Evolutionary conservation across 2,113 vertebrate genomes (phyloP), one percentile per base, ranked within the genome.

Genomic region (Bostrychus sinensis): DNA sequence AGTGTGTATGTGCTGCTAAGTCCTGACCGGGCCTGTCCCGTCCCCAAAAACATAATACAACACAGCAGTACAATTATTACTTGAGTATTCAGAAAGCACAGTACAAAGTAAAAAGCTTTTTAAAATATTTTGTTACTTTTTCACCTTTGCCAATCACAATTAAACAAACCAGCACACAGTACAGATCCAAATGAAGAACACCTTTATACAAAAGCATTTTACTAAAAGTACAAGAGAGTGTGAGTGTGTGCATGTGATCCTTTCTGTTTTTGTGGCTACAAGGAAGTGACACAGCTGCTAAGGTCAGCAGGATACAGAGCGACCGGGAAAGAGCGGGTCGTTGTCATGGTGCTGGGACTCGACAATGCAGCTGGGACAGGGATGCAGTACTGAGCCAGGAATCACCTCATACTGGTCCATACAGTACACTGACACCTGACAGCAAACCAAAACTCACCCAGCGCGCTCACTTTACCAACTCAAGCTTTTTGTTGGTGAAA

Each of bases 251-350:
- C 60, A 45, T 58, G 82, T 30, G 75, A 76, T 80, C 80, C 66
- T 70, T 79, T 87, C 82, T 77, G 77, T 63, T 86, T 86, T 85
- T 86, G 81, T 89, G 82, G 80, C 72, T 72, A 63, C 48, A 66
- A 91, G 90, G 91, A 91, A 91, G 86, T 89, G 82, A 86, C 90
- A 89, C 90, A 91, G 90, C 89, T 92, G 91, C 83, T 92, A 64
- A 81, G 89, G 91, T 91, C 91, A 89, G 80, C 78, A 48, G 78
- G 76, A 80, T 83, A 87, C 78, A 78, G 80, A 76, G 78, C 60
- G 64, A 14, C 75, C 75, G 58, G 45, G 56, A 78, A 67, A 72
- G 82, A 73, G 61, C 3, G 14, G 86, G 88, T 89, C 80, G 83
- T 92, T 77, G 81, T 70, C 88, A 89, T 89, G 86, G 81, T 22